Base-by-base conservation (phyloP, 2,113 vertebrate genomes). In the Xerus inauris region DNA sequence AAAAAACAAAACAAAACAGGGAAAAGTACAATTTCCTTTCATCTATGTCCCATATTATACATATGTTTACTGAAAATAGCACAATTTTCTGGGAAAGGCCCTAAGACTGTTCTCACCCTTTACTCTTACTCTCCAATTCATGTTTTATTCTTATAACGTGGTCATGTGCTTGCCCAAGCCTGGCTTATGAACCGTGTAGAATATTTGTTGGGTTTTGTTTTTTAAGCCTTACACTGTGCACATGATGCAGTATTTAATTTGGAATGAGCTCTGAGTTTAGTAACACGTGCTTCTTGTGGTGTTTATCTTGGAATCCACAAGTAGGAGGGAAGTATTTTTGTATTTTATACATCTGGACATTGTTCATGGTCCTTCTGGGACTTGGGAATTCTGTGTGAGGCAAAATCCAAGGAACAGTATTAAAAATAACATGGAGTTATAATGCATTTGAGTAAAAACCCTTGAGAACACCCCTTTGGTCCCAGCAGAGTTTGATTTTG, bases 171-270 rank as follows among this genome's bases (percentile, higher is more conserved):
- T 96, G 80, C 81, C 91, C 96, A 94, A 97, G 91, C 94, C 89
- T 98, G 97, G 96, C 97, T 98, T 98, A 91, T 98, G 98, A 98
- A 97, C 98, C 92, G 38, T 98, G 98, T 94, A 97, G 98, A 98
- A 97, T 98, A 98, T 98, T 98, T 98, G 97, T 98, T 98, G 97
- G 97, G 97, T 98, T 97, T 97, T 97, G 95, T 97, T 97, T 97
- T 98, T 97, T 96, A 98, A 98, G 97, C 92, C 82, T 94, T 87
- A 89, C 87, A 91, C 98, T 96, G 96, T 97, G 97, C 98, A 97
- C 98, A 97, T 98, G 98, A 98, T 97, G 97, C 94, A 95, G 96
- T 98, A 97, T 98, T 99, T 98, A 97, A 98, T 97, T 98, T 98
- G 98, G 98, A 99, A 97, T 73, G 16, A 82, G 89, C 97, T 96